Evolutionary conservation across 1,140 invertebrate genomes (phyloP).

Genomic region (Microplitis demolitor): DNA sequence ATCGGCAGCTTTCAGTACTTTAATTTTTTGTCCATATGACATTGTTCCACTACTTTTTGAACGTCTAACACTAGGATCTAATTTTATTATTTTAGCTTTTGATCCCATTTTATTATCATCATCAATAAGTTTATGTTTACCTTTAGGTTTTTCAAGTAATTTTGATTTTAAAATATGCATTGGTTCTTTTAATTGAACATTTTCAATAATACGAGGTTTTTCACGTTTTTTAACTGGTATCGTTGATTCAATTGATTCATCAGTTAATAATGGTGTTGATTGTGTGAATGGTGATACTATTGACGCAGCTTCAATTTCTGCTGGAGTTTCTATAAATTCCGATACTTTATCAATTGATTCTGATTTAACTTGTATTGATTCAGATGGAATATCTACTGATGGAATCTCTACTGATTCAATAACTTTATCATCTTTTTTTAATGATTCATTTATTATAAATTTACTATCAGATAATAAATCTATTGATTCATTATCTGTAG

Average conservation of each 20-base stretch:
- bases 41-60: conserved; percentile 24
- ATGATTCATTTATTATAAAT: too few species aligned
- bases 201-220: conserved; percentile 57
- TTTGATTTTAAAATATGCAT: conserved; percentile 54
- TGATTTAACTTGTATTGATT: too few species aligned
- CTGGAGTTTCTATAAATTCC: not conserved
- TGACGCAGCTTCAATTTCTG: not conserved
- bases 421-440: too few species aligned
- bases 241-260: conserved; percentile 32
- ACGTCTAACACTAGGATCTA: conserved; percentile 42
- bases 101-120: conserved; percentile 36
- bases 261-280: conserved; percentile 29
- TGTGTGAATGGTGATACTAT: not conserved
- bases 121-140: conserved; percentile 48
- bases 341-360: too few species aligned
- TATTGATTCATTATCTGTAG: too few species aligned
- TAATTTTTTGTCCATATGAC: conserved; percentile 41
- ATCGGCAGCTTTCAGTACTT: conserved; percentile 46
- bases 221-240: conserved; percentile 57
- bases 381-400: too few species aligned
- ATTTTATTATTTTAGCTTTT: conserved; percentile 50
- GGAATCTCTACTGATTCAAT: too few species aligned
- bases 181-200: conserved; percentile 52
- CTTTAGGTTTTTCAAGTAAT: conserved; percentile 42
- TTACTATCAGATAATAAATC: too few species aligned